Percentiles rank a stretch among this genome's conserved stretches.
These are phyloP conservation scores for Diplazon laetatorius DNA, from an alignment of 2,888 invertebrate species.

Conservation along the genomic window DNA sequence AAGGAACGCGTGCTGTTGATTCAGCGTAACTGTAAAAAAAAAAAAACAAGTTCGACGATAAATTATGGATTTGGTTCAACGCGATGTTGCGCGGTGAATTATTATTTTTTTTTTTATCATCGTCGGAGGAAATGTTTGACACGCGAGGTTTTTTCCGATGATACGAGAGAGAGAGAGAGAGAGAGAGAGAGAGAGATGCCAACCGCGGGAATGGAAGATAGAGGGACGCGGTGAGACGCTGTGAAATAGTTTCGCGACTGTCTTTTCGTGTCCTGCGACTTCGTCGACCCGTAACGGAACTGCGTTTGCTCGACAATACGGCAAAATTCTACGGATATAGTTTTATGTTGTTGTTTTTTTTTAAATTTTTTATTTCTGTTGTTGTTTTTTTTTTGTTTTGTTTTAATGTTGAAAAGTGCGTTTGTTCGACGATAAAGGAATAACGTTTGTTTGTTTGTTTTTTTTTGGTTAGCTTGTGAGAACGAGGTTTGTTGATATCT, in stretches of 20 bases:
- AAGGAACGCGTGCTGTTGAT: constrained; percentile 42
- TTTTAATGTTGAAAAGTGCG: constrained; percentile 37
- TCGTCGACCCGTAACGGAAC: constrained; percentile 56
- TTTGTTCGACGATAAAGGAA: constrained; percentile 34
- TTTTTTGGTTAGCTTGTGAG: background rate
- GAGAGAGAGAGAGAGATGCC: too few relatives aligned
- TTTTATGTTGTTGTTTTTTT: too few relatives aligned
- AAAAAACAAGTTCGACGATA: background rate
- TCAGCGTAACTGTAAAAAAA: background rate
- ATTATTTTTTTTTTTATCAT: too few relatives aligned
- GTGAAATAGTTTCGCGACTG: constrained; percentile 39
- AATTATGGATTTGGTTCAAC: too few relatives aligned
- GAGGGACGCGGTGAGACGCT: constrained; percentile 24
- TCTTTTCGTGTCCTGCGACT: constrained; percentile 44
- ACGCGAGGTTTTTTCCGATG: too few relatives aligned
- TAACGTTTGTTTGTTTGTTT: background rate
- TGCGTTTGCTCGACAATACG: constrained; percentile 32
- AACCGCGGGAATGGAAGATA: constrained; percentile 26
- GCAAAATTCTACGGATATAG: constrained; percentile 38
- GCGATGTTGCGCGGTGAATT: too few relatives aligned
- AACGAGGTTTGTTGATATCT: constrained; percentile 4
- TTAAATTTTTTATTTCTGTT: too few relatives aligned
- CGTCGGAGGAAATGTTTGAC: too few relatives aligned
- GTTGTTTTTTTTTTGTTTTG: too few relatives aligned
- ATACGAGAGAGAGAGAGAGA: too few relatives aligned